Conservation (phyloP, 1,140 invertebrate species). For the Penaeus japonicus region DNA sequence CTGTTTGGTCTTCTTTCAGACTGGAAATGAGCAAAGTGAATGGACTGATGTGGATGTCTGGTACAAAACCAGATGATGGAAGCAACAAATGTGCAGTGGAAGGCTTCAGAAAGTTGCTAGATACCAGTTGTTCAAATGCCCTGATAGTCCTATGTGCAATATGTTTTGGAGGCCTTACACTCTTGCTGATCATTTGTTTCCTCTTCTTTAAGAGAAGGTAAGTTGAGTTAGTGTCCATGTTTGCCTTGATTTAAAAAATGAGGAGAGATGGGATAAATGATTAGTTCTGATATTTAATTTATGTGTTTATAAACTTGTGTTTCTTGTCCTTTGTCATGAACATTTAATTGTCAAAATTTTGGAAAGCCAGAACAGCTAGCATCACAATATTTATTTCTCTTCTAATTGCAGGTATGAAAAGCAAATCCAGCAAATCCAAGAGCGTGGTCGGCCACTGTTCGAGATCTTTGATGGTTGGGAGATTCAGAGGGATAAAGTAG, state of each 20-base stretch:
- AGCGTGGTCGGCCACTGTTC: constrained; percentile 47
- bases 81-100: constrained; percentile 73
- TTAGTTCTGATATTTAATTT: too few species aligned
- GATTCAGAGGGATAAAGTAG: constrained; percentile 80
- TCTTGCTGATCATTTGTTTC: constrained; percentile 45
- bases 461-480: constrained; percentile 82
- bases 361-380: too few species aligned
- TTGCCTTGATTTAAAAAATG: too few species aligned
- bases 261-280: too few species aligned
- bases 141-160: constrained; percentile 75
- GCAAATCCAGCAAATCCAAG: constrained; percentile 51
- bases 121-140: constrained; percentile 76
- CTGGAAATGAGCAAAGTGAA: constrained; percentile 67
- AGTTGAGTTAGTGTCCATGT: background rate
- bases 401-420: constrained; percentile 48
- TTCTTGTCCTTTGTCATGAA: too few species aligned
- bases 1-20: constrained; percentile 48
- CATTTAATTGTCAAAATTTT: too few species aligned
- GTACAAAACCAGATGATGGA: constrained; percentile 75
- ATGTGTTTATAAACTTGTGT: too few species aligned
- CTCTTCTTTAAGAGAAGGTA: constrained; percentile 44
- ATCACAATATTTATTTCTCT: background rate
- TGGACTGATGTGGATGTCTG: constrained; percentile 72
- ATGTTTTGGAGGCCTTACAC: constrained; percentile 66
- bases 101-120: constrained; percentile 71